Evolutionary conservation across 1,140 invertebrate species (phyloP).

Genomic region (Papilio machaon): DNA sequence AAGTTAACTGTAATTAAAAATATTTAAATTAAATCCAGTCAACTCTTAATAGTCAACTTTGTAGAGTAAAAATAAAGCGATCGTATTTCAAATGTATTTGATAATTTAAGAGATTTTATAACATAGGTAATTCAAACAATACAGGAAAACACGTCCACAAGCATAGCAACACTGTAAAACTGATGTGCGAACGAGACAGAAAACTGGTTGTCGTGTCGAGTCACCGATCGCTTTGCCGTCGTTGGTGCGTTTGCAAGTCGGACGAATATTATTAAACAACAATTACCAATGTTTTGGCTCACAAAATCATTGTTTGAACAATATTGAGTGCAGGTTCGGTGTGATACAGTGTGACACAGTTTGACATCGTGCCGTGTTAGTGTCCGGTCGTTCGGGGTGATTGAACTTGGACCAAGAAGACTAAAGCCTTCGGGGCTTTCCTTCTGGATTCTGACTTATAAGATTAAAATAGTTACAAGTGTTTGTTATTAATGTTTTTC

Average conservation of each 20-base stretch:
- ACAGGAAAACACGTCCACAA: not conserved
- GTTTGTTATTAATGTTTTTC: not conserved
- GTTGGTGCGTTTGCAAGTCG: conserved; percentile 58
- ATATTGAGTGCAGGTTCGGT: conserved; percentile 40
- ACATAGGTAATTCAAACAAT: not conserved
- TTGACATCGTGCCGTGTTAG: conserved; percentile 50
- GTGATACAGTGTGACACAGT: conserved; percentile 48
- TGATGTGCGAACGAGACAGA: conserved; percentile 62
- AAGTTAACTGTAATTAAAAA: not conserved
- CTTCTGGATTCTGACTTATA: conserved; percentile 11
- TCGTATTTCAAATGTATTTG: not conserved
- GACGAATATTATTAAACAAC: conserved; percentile 60
- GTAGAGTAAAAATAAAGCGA: not conserved
- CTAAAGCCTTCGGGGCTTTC: conserved; percentile 39
- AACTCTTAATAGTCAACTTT: not conserved
- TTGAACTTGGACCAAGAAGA: conserved; percentile 55
- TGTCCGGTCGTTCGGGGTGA: conserved; percentile 55
- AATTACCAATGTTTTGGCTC: conserved; percentile 54
- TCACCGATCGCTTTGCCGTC: conserved; percentile 53
- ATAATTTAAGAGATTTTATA: no score
- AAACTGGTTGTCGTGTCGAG: conserved; percentile 66
- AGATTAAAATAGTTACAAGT: conserved; percentile 9
- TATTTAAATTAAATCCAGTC: not conserved
- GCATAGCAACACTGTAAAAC: conserved; percentile 59
- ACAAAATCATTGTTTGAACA: conserved; percentile 51